A percentile compares a stretch with the other conserved stretches of the same genome.
These are phyloP conservation scores for Mobula birostris DNA, from an alignment of 2,113 vertebrate genomes.

Conservation along the genomic window DNA sequence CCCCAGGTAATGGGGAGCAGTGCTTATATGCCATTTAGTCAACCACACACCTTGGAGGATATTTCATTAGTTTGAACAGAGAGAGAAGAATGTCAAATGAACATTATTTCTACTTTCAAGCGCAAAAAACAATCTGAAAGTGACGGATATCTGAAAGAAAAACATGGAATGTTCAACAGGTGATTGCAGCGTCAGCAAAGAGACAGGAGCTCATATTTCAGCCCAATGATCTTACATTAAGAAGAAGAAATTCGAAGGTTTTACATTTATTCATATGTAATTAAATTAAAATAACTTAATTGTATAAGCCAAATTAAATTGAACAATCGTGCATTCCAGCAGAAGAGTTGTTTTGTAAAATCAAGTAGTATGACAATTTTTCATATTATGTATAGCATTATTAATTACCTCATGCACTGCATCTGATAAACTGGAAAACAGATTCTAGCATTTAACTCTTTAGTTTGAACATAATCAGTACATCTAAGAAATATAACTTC, in stretches of 20 bases:
- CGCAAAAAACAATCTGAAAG: too few relatives aligned
- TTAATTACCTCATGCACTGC: not conserved
- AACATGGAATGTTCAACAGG: too few relatives aligned
- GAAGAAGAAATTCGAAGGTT: too few relatives aligned
- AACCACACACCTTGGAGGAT: not conserved
- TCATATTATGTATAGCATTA: not conserved
- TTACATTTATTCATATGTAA: too few relatives aligned
- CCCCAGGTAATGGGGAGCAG: too few relatives aligned
- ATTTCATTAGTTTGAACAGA: not conserved
- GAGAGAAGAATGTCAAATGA: not conserved
- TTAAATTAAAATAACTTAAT: too few relatives aligned
- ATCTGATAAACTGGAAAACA: constrained; percentile 13
- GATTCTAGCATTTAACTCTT: not conserved
- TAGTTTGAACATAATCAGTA: not conserved
- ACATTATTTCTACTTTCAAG: too few relatives aligned
- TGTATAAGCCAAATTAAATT: too few relatives aligned
- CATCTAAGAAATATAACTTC: not conserved
- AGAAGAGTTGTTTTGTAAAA: not conserved
- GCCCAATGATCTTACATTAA: too few relatives aligned
- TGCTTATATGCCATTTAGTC: not conserved
- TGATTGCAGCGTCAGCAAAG: too few relatives aligned
- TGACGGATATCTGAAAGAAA: too few relatives aligned
- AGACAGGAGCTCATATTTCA: too few relatives aligned
- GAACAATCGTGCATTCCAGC: not conserved
- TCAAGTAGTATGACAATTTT: not conserved